Evolutionary conservation across 2,113 vertebrate species (phyloP).

Genomic region (Tapirus terrestris): DNA sequence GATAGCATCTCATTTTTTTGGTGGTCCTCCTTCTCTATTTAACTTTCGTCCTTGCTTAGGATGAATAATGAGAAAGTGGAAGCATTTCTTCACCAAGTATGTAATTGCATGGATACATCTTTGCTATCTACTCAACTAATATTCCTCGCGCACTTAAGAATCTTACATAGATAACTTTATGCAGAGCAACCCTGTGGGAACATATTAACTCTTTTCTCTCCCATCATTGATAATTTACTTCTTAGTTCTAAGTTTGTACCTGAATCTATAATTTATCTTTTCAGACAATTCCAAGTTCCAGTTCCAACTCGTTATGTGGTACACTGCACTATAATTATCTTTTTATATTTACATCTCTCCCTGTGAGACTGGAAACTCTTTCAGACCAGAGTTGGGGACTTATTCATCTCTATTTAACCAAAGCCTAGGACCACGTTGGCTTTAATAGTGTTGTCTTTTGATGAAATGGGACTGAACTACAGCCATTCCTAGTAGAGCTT

Average conservation of each 20-base stretch:
- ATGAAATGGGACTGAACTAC: background rate
- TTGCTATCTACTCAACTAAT: background rate
- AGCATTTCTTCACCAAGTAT: background rate
- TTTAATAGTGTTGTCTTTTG: background rate
- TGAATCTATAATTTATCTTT: background rate
- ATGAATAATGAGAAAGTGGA: background rate
- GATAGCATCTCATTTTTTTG: background rate
- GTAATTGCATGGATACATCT: background rate
- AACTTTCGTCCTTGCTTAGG: background rate
- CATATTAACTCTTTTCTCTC: background rate
- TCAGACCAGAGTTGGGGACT: background rate
- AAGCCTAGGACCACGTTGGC: background rate
- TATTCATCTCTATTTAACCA: background rate
- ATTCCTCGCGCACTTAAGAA: background rate
- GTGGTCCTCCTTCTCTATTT: background rate
- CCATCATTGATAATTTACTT: background rate
- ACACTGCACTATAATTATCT: slow-evolving; percentile 8
- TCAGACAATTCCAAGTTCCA: background rate
- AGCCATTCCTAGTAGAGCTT: background rate
- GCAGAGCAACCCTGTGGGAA: background rate
- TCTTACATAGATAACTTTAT: background rate
- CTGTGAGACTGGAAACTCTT: background rate
- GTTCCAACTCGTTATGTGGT: background rate
- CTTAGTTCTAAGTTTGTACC: background rate
- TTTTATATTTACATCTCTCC: background rate